Percentiles rank a stretch among this genome's conserved stretches.
phyloP scores from a whole-genome alignment of 2,113 vertebrate species.

The Apodemus sylvaticus region DNA sequence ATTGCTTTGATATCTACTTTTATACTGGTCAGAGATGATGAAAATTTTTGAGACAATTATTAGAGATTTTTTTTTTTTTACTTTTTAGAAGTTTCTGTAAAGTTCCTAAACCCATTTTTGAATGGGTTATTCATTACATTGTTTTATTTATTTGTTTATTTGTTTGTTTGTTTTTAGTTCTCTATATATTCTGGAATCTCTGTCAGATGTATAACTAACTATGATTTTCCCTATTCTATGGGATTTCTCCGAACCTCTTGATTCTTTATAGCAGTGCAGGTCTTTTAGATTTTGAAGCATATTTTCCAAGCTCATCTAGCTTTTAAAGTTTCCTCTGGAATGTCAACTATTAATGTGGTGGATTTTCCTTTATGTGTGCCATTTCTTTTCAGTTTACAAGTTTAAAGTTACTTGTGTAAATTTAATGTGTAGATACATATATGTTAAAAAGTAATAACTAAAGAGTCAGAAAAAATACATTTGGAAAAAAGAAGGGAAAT shows the following conservation, averaged over 20 bases:
- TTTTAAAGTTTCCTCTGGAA: background rate
- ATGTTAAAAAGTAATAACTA: background rate
- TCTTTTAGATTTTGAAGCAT: background rate
- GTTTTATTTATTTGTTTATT: background rate
- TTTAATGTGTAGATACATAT: too few relatives aligned
- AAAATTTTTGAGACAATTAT: background rate
- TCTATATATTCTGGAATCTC: background rate
- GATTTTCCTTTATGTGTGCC: background rate
- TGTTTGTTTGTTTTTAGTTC: background rate
- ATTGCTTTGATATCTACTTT: background rate
- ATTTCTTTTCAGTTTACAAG: background rate
- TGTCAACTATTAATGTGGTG: background rate
- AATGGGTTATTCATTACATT: background rate
- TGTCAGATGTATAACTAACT: background rate
- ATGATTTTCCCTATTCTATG: background rate
- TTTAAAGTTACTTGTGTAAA: background rate
- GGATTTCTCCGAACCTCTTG: background rate
- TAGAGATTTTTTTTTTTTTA: background rate
- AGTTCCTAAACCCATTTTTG: background rate
- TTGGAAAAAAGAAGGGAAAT: background rate
- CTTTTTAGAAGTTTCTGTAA: background rate
- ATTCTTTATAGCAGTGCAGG: background rate
- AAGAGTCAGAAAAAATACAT: background rate
- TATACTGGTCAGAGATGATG: background rate
- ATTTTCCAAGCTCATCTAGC: background rate